Conservation (phyloP, 2,797 vertebrate genomes). For the Tarsius wallacei region DNA sequence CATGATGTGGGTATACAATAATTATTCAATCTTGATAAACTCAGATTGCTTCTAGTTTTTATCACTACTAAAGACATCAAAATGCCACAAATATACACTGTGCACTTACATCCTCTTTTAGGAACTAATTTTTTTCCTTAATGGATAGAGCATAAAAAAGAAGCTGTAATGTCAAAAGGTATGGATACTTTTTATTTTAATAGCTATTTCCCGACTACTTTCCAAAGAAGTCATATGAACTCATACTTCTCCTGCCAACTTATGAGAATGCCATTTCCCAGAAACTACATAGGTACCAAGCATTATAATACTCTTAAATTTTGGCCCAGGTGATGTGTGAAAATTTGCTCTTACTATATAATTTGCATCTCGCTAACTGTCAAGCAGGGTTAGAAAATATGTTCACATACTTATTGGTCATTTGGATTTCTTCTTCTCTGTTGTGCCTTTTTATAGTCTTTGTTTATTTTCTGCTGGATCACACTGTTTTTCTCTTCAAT, state of each 20-base stretch:
- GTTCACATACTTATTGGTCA: neutral
- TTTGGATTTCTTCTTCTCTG: neutral
- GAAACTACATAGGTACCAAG: neutral
- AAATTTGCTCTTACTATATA: neutral
- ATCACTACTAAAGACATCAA: slow-evolving; percentile 23
- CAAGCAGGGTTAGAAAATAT: neutral
- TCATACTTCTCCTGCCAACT: neutral
- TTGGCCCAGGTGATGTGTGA: neutral
- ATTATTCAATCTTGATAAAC: neutral
- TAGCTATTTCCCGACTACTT: neutral
- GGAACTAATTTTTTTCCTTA: slow-evolving; percentile 5
- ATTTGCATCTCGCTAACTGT: neutral
- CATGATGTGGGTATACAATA: neutral
- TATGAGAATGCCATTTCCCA: neutral
- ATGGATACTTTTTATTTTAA: slow-evolving; percentile 34
- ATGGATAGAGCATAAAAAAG: neutral
- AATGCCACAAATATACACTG: neutral
- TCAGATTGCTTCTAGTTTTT: slow-evolving; percentile 31
- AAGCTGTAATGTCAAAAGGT: slow-evolving; percentile 26
- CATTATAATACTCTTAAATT: neutral
- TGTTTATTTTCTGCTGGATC: neutral
- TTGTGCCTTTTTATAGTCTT: neutral
- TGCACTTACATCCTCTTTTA: neutral
- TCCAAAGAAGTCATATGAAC: slow-evolving; percentile 31
- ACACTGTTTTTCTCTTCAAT: slow-evolving; percentile 14